Evolutionary conservation across 2,797 vertebrate species (phyloP).

Genomic region (Serranus cabrilla): DNA sequence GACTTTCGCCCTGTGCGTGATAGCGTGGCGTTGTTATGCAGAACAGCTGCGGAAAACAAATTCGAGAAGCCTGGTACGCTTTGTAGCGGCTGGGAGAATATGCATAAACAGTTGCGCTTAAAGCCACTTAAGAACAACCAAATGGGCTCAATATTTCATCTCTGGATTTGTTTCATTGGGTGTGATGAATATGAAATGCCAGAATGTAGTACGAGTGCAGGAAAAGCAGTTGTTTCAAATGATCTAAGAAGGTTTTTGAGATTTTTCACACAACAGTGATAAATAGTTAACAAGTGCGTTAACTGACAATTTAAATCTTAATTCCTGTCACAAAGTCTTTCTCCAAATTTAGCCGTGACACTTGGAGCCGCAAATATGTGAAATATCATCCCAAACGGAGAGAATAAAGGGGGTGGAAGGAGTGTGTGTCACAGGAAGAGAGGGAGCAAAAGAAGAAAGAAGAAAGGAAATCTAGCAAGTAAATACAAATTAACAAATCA

Average conservation of each 20-base stretch:
- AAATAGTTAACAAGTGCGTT: conserved; percentile 27
- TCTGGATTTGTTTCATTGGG: conserved; percentile 68
- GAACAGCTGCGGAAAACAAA: conserved; percentile 78
- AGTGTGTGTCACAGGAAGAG: conserved; percentile 24
- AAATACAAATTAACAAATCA: conserved; percentile 57
- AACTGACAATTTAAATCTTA: conserved; percentile 56
- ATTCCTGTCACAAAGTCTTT: conserved; percentile 28
- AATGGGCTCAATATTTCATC: conserved; percentile 79
- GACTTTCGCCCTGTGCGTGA: conserved; percentile 67
- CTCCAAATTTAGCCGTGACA: conserved; percentile 15
- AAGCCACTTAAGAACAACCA: conserved; percentile 78
- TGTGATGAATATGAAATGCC: conserved; percentile 73
- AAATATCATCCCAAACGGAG: conserved; percentile 17
- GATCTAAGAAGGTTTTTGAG: conserved; percentile 32
- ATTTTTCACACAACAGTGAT: conserved; percentile 56
- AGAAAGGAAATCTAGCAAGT: conserved; percentile 24
- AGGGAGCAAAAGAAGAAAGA: conserved; percentile 24
- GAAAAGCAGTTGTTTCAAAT: conserved; percentile 59
- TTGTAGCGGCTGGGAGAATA: conserved; percentile 70
- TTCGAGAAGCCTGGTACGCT: conserved; percentile 56
- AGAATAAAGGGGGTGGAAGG: not conserved
- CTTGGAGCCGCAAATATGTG: conserved; percentile 20
- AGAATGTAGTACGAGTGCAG: conserved; percentile 28
- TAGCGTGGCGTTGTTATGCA: conserved; percentile 72
- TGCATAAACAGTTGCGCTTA: conserved; percentile 82